These are phyloP conservation scores for Drosophila tanythrix DNA, from an alignment of 2,888 invertebrate species.

Conservation along the genomic window DNA sequence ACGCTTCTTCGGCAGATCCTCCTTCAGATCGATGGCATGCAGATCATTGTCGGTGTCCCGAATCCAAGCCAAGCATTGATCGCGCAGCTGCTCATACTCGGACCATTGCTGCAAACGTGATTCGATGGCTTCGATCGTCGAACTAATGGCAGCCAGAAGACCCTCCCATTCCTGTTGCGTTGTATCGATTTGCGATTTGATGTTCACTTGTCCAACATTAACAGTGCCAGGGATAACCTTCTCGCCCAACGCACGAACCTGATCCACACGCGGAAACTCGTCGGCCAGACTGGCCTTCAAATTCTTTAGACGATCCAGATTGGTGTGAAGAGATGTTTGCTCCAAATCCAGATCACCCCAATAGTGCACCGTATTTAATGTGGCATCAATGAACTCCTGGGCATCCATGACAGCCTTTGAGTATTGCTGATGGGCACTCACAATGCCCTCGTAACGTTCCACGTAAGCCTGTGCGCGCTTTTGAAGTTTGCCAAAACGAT, in stretches of 20 bases:
- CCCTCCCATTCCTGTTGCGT: conserved; percentile 97
- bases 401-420: conserved; percentile 94
- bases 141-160: conserved; percentile 90
- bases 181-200: conserved; percentile 94
- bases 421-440: conserved; percentile 95
- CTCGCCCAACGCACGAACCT: conserved; percentile 93
- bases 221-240: conserved; percentile 95
- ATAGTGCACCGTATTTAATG: conserved; percentile 91
- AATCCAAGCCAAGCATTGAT: conserved; percentile 94
- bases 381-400: conserved; percentile 94
- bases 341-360: conserved; percentile 95
- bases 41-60: conserved; percentile 94
- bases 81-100: conserved; percentile 94
- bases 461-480: conserved; percentile 91
- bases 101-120: conserved; percentile 95
- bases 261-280: conserved; percentile 93
- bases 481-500: conserved; percentile 90
- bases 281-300: conserved; percentile 92
- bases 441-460: conserved; percentile 94
- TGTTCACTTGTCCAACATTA: conserved; percentile 92
- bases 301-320: conserved; percentile 93
- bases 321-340: conserved; percentile 93
- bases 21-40: conserved; percentile 94
- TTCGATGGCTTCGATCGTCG: conserved; percentile 92
- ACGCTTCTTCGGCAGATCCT: conserved; percentile 92